Percentiles rank a stretch among this genome's conserved stretches.
phyloP scores from a whole-genome alignment of 1,140 invertebrate genomes.

The Drosophila yakuba region DNA sequence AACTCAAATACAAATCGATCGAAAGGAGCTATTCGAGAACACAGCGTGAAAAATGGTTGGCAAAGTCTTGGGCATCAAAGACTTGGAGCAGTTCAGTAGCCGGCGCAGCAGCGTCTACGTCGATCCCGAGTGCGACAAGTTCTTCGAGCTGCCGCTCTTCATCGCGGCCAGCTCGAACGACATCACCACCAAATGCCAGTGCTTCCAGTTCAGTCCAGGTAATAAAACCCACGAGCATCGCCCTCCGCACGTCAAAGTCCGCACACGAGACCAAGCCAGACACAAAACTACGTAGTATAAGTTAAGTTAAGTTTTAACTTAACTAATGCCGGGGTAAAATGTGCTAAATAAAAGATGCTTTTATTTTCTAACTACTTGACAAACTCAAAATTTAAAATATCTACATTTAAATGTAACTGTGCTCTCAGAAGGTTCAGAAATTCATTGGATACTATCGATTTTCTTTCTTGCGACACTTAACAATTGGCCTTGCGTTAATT shows the following conservation, averaged over 20 bases:
- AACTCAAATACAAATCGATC: slow-evolving; percentile 16
- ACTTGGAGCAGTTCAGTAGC: slow-evolving; percentile 81
- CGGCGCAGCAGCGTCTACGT: slow-evolving; percentile 84
- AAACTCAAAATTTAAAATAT: too few species aligned
- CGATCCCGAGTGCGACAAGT: slow-evolving; percentile 84
- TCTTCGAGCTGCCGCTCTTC: slow-evolving; percentile 82
- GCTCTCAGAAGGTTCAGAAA: neutral
- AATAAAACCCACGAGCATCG: slow-evolving; percentile 46
- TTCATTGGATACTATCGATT: too few species aligned
- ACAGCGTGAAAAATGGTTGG: slow-evolving; percentile 74
- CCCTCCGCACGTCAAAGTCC: slow-evolving; percentile 12
- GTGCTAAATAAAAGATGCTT: neutral
- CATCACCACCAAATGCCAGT: slow-evolving; percentile 82
- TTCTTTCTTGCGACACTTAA: too few species aligned
- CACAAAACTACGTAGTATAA: slow-evolving; percentile 1
- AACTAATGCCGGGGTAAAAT: neutral
- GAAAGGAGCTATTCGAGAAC: slow-evolving; percentile 13
- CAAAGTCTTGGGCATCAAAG: slow-evolving; percentile 81
- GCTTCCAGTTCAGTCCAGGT: slow-evolving; percentile 84
- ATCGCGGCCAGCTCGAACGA: slow-evolving; percentile 83
- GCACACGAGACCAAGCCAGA: neutral
- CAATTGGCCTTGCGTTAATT: slow-evolving; percentile 5
- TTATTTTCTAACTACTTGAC: too few species aligned
- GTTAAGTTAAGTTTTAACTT: slow-evolving; percentile 1
- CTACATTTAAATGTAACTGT: too few species aligned